These are phyloP conservation scores for Stegostoma tigrinum DNA, from an alignment of 2,113 vertebrate genomes.

Conservation along the genomic window DNA sequence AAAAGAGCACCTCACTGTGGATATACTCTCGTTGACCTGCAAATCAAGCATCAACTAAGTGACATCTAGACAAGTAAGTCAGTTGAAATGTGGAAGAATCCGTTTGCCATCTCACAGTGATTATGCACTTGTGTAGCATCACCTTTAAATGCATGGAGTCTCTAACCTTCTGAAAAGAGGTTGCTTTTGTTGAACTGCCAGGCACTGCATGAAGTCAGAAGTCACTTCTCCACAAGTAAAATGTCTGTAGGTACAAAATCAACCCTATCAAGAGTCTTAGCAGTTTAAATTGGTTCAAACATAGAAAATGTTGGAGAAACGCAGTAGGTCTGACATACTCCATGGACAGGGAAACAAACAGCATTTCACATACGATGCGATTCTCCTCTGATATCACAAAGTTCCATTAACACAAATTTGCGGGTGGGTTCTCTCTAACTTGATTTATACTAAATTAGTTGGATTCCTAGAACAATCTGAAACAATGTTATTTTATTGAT, in stretches of 20 bases:
- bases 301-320: too few species aligned
- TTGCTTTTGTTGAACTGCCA: not conserved
- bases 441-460: not conserved
- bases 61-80: not conserved
- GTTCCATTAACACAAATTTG: too few species aligned
- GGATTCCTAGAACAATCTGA: not conserved
- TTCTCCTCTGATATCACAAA: too few species aligned
- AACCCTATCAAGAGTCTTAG: not conserved
- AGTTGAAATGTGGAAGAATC: not conserved
- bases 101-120: not conserved
- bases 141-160: not conserved
- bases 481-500: not conserved
- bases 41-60: not conserved
- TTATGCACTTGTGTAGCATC: not conserved
- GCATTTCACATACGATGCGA: too few species aligned
- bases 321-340: too few species aligned
- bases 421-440: too few species aligned
- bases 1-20: not conserved
- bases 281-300: not conserved
- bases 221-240: too few species aligned
- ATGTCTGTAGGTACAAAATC: not conserved
- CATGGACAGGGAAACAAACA: too few species aligned
- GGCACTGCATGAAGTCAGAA: too few species aligned
- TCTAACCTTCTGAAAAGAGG: not conserved
- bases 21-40: not conserved